Conservation (phyloP, 1,140 invertebrate genomes). For the Berghia stephanieae region DNA sequence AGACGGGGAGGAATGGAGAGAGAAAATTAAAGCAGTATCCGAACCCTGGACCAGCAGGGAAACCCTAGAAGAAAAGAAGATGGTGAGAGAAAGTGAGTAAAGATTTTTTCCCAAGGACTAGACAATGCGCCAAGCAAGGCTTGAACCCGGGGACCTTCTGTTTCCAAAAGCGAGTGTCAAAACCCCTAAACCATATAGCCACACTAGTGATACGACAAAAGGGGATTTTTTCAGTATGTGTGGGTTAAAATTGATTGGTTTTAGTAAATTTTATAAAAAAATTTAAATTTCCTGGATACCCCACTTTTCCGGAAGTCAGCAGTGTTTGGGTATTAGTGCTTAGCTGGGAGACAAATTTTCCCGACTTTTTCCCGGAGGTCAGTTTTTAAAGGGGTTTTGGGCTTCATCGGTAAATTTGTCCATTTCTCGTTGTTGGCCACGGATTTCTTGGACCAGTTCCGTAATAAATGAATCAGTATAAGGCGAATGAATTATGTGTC, state of each 20-base stretch:
- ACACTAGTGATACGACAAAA: neutral
- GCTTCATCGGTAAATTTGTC: conserved; percentile 89
- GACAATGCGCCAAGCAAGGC: too few relatives aligned
- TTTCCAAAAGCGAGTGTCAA: neutral
- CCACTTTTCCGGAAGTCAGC: conserved; percentile 88
- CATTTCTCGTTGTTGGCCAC: conserved; percentile 74
- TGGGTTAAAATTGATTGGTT: neutral
- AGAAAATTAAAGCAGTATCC: too few relatives aligned
- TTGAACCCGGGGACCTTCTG: too few relatives aligned
- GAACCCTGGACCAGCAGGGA: too few relatives aligned
- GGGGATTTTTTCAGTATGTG: neutral
- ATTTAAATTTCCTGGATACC: neutral
- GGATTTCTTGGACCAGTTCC: conserved; percentile 55
- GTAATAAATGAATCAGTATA: neutral
- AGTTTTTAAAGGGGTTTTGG: conserved; percentile 83
- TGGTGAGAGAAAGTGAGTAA: too few relatives aligned
- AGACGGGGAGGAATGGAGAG: too few relatives aligned
- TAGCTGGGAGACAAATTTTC: conserved; percentile 91
- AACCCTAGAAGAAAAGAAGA: too few relatives aligned
- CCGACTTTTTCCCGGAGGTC: conserved; percentile 87
- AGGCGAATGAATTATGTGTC: too few relatives aligned
- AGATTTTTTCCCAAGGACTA: too few relatives aligned
- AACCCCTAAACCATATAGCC: neutral
- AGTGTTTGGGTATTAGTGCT: conserved; percentile 91
- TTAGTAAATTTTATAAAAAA: neutral